Evolutionary conservation across 2,888 invertebrate species (phyloP).

Genomic region (Rhimphoctona megacephalus): DNA sequence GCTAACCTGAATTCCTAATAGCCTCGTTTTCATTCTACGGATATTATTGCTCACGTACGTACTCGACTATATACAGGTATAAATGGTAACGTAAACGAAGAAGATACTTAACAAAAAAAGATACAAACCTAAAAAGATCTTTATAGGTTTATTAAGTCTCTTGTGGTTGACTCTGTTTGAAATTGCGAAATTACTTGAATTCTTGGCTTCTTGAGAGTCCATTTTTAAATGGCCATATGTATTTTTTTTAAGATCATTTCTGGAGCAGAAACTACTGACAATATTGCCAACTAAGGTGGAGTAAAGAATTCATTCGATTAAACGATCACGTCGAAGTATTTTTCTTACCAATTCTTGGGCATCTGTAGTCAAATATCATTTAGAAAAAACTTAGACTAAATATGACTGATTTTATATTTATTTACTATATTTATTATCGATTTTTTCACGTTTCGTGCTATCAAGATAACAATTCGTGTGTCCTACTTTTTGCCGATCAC

Average conservation of each 20-base stretch:
- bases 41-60: constrained; percentile 13
- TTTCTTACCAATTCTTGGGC: not conserved
- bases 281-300: not conserved
- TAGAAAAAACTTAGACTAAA: not conserved
- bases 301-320: not conserved
- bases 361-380: not conserved
- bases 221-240: not conserved
- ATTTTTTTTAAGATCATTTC: not conserved
- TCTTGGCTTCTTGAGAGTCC: not conserved
- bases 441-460: not conserved
- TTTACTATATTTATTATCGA: not conserved
- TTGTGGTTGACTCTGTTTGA: not conserved
- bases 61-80: not conserved
- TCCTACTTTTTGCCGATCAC: not conserved
- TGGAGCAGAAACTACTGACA: not conserved
- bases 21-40: constrained; percentile 37
- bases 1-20: constrained; percentile 57
- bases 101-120: not conserved
- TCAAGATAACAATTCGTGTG: not conserved
- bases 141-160: not conserved
- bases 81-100: not conserved
- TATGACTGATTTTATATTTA: too few species aligned
- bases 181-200: constrained; percentile 7
- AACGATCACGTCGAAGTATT: not conserved
- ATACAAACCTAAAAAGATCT: not conserved